Evolutionary conservation across 1,140 invertebrate species (phyloP), one percentile per base, ranked within the genome.

Genomic region (Bemisia tabaci): DNA sequence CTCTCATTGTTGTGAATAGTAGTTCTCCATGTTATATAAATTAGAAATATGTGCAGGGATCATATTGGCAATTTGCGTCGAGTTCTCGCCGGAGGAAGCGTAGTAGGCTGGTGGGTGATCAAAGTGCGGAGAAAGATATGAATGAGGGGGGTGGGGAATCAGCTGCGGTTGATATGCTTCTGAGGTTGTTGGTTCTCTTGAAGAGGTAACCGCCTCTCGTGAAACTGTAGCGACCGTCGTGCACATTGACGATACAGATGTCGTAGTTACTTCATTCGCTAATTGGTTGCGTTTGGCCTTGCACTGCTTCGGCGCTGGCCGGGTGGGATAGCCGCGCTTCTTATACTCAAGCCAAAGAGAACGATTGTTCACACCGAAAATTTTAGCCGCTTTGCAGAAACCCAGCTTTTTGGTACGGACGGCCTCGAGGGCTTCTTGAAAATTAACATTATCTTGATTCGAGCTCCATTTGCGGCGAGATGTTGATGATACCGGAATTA

Each of bases 311-410:
- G 12, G 26, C 5, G 33, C 33, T 24, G 87, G 84, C 64, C 88
- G 76, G 68, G 88, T 86, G 1, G 87, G 87, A 73, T 91, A 91
- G 0, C 89, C 89, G 22, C 87, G 81, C 74, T 89, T 89, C 71
- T 89, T 90, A 73, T 90, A 91, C 72, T 92, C 89, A 21, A 91
- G 78, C 89, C 89, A 92, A 0, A 92, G 75, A 0, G 89, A 91
- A 39, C 89, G 80, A 76, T 90, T 91, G 76, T 91, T 92, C 1
- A 91, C 88, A 21, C 88, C 88, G 74, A 87, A 91, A 76, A 90
- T 83, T 58, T 87, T 80, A 0, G 88, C 89, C 9, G 89, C 89
- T 71, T 90, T 90, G 75, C 89, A 91, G 76, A 91, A 91, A 1
- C 89, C 89, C 68, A 91, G 89, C 22, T 87, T 87, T n/a, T 89